Base-by-base conservation (phyloP, 2,113 vertebrate species). In the Pogona vitticeps region DNA sequence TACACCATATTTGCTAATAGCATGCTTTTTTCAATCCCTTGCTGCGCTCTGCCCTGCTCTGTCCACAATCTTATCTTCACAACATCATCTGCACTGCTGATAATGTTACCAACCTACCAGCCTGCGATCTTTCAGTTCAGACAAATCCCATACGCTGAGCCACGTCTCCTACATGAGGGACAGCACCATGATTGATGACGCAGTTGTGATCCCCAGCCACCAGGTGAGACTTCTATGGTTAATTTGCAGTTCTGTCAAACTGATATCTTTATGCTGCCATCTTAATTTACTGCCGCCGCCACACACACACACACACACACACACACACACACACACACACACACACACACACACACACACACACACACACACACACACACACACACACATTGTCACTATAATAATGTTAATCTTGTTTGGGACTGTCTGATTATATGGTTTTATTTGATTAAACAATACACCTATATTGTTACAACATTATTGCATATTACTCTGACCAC, bases 101-200 rank as follows among this genome's bases (percentile, higher is more conserved):
- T 94, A 59, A 68, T 91, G 94, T 92, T 90, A 93, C 95, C 95
- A 94, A 97, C 96, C 95, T 92, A 85, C 93, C 96, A 97, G 96
- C 96, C 97, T 98, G 88, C 97, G 96, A 72, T 97, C 96, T 96
- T 97, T 96, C 97, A 98, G 98, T 96, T 98, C 97, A 72, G 98
- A 99, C 97, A 97, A 98, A 96, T 98, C 99, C 65, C 98, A 98
- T 96, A 98, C 98, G 0, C 94, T 98, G 94, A 98, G 98, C 94
- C 98, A 98, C 83, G 95, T 96, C 85, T 99, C 97, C 88, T 98
- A 98, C 95, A 96, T 97, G 95, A 96, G 98, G 15, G 98, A 98
- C 90, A 97, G 97, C 17, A 93, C 95, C 88, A 93, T 98, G 96
- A 97, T 98, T 58, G 98, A 99, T 0, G 98, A 99, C n/a, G 94